A percentile compares a stretch with the other conserved stretches of the same genome.
Conservation (phyloP, 1,140 invertebrate species). For the Drosophila arawakana region DNA sequence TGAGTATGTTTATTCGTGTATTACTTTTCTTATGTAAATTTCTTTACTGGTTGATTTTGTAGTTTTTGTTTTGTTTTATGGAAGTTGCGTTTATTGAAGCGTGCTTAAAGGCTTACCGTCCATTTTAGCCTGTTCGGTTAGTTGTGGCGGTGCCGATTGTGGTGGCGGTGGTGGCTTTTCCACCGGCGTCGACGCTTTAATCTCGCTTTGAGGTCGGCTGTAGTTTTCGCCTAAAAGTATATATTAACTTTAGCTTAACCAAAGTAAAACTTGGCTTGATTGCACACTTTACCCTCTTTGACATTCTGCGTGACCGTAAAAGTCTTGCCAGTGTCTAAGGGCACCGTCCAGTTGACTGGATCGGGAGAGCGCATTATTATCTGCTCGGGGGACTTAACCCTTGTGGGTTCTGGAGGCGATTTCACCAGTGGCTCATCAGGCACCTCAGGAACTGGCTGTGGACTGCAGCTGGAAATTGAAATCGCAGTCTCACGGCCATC, state of each 20-base stretch:
- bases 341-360: slow-evolving; percentile 97
- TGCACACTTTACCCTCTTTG: slow-evolving; percentile 92
- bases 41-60: slow-evolving; percentile 43
- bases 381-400: slow-evolving; percentile 96
- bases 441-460: slow-evolving; percentile 81
- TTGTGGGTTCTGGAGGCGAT: slow-evolving; percentile 94
- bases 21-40: slow-evolving; percentile 55
- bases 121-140: slow-evolving; percentile 85
- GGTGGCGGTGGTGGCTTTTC: slow-evolving; percentile 87
- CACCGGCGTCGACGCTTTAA: slow-evolving; percentile 88
- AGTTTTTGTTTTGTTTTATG: slow-evolving; percentile 59
- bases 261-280: neutral
- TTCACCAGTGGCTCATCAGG: slow-evolving; percentile 91
- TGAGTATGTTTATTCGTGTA: slow-evolving; percentile 13
- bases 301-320: slow-evolving; percentile 97
- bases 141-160: slow-evolving; percentile 88
- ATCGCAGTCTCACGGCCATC: slow-evolving; percentile 81
- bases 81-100: slow-evolving; percentile 83
- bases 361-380: slow-evolving; percentile 95
- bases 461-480: slow-evolving; percentile 84
- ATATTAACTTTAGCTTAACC: neutral
- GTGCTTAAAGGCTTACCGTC: slow-evolving; percentile 84
- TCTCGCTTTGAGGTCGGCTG: slow-evolving; percentile 89
- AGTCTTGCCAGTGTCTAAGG: slow-evolving; percentile 95
- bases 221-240: slow-evolving; percentile 78